Evolutionary conservation across 2,113 vertebrate species (phyloP).

Genomic region (Paratilapia polleni): DNA sequence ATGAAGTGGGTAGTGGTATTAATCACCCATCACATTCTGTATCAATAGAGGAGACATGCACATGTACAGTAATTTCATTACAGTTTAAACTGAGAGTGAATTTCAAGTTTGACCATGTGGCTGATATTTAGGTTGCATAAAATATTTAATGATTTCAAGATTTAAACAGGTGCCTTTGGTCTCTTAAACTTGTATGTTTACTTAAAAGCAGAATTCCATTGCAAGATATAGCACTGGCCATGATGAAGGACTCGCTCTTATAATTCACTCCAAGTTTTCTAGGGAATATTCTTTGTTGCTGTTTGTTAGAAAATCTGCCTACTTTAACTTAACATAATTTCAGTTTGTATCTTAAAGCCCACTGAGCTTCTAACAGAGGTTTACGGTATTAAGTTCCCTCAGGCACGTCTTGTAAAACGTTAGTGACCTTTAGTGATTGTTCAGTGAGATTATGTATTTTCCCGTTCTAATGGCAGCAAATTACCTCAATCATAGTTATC

Average conservation of each 20-base stretch:
- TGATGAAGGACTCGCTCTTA: background rate
- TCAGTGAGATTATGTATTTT: slow-evolving; percentile 17
- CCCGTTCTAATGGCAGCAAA: background rate
- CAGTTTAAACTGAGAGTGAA: slow-evolving; percentile 40
- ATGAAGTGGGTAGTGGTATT: slow-evolving; percentile 67
- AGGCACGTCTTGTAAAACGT: slow-evolving; percentile 15
- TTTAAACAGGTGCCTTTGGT: background rate
- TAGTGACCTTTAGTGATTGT: slow-evolving; percentile 35
- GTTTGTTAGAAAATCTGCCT: background rate
- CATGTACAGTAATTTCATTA: slow-evolving; percentile 61
- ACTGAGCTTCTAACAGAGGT: background rate
- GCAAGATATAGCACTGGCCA: background rate
- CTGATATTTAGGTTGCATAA: slow-evolving; percentile 3
- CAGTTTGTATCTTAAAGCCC: background rate
- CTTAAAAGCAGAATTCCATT: background rate
- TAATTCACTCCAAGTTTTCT: background rate
- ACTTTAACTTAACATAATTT: background rate
- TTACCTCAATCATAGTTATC: background rate
- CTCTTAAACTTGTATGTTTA: background rate
- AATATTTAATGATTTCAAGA: slow-evolving; percentile 8
- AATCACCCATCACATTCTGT: slow-evolving; percentile 73
- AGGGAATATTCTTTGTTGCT: background rate
- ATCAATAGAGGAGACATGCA: slow-evolving; percentile 61
- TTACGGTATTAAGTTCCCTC: background rate
- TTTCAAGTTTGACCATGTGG: slow-evolving; percentile 1